These are phyloP conservation scores for Ectropis grisescens DNA, from an alignment of 1,140 invertebrate genomes.

Conservation along the genomic window DNA sequence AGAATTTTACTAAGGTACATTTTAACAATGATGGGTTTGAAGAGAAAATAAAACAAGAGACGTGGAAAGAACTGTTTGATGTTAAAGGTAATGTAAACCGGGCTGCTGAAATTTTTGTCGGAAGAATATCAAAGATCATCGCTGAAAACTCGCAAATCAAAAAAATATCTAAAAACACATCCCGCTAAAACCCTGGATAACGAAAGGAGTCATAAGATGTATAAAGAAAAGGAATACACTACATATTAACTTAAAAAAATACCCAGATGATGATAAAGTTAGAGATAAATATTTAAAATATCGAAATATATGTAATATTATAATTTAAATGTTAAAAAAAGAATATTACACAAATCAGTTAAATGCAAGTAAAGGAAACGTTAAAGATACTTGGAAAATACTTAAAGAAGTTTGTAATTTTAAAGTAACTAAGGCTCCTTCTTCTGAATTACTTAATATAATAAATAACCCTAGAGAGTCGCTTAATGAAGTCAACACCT, in stretches of 20 bases:
- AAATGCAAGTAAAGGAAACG: conserved; percentile 6
- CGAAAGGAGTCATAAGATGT: conserved; percentile 5
- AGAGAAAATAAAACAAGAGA: no score
- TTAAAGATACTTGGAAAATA: conserved; percentile 13
- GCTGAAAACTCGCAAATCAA: conserved; percentile 1
- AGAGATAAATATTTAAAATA: conserved; percentile 10
- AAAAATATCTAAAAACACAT: conserved; percentile 3
- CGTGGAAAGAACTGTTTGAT: no score
- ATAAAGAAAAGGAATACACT: conserved; percentile 11
- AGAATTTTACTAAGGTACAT: no score
- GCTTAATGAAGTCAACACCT: conserved; percentile 8
- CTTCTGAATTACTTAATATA: neutral
- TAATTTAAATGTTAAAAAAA: conserved; percentile 8
- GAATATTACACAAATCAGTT: conserved; percentile 7
- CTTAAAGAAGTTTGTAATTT: conserved; percentile 12
- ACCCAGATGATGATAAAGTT: neutral
- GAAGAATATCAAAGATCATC: neutral
- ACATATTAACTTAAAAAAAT: conserved; percentile 4
- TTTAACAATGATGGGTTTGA: no score
- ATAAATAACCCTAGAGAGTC: neutral
- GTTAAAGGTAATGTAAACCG: no score
- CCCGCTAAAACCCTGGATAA: conserved; percentile 14
- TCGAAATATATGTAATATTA: conserved; percentile 11
- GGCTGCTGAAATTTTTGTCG: no score
- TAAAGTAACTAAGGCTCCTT: neutral